phyloP scores from a whole-genome alignment of 2,888 invertebrate species.

The Synergus laeviventris region DNA sequence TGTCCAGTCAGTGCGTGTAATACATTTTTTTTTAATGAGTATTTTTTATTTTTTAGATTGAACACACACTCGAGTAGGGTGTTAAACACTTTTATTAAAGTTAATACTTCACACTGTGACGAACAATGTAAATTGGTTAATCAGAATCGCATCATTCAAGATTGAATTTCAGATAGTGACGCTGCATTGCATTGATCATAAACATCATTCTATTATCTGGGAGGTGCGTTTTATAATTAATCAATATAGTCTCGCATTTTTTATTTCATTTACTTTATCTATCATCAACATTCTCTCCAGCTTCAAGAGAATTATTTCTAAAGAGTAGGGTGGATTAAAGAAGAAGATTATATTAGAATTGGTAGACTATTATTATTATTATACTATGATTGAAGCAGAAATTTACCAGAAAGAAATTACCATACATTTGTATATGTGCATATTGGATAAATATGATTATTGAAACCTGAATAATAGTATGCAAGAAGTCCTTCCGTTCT shows the following conservation, averaged over 20 bases:
- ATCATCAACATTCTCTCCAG: background rate
- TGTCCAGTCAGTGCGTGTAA: constrained; percentile 22
- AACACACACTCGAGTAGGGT: constrained; percentile 5
- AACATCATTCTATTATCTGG: constrained; percentile 27
- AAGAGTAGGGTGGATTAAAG: background rate
- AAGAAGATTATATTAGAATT: background rate
- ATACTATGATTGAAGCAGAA: too few relatives aligned
- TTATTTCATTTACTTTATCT: constrained; percentile 15
- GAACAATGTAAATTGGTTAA: constrained; percentile 35
- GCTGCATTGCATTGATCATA: constrained; percentile 29
- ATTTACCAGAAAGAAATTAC: background rate
- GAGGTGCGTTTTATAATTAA: constrained; percentile 26
- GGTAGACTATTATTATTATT: too few relatives aligned
- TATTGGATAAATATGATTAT: background rate
- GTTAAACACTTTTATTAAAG: constrained; percentile 9
- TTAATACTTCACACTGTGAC: constrained; percentile 27
- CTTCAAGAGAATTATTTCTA: background rate
- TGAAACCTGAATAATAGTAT: background rate
- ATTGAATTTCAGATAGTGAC: constrained; percentile 33
- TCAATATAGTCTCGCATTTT: constrained; percentile 15
- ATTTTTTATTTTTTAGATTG: background rate
- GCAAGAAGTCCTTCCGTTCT: background rate
- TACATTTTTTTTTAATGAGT: background rate
- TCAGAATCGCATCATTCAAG: constrained; percentile 38
- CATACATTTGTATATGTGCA: background rate